A percentile compares a stretch with the other conserved stretches of the same genome.
These are phyloP conservation scores for Opisthocomus hoazin DNA, from an alignment of 2,113 vertebrate genomes.

Conservation along the genomic window DNA sequence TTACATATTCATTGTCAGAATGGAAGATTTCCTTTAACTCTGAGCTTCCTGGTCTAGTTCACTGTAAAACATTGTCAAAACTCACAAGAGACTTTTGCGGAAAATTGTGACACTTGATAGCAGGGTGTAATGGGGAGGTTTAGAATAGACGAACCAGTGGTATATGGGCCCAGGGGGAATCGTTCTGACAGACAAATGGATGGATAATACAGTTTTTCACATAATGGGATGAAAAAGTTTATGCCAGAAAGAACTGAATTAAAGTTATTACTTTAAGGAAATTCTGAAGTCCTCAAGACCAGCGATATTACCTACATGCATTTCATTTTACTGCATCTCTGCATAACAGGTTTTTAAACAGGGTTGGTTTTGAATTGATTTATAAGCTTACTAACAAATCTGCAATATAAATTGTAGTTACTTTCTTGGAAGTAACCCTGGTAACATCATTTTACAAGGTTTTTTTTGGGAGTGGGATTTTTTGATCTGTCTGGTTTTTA, in stretches of 20 bases:
- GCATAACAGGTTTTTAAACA: conserved; percentile 63
- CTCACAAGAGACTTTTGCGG: conserved; percentile 76
- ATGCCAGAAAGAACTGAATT: conserved; percentile 81
- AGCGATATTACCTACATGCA: conserved; percentile 45
- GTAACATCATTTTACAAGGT: conserved; percentile 12
- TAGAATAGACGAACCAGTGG: conserved; percentile 73
- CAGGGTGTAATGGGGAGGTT: conserved; percentile 75
- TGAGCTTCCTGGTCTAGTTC: conserved; percentile 78
- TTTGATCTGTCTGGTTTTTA: background rate
- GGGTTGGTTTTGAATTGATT: conserved; percentile 42
- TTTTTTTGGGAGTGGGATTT: background rate
- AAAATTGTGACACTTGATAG: conserved; percentile 82
- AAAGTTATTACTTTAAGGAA: conserved; percentile 79
- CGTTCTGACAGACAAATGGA: conserved; percentile 83
- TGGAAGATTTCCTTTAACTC: conserved; percentile 82
- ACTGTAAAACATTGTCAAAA: conserved; percentile 83
- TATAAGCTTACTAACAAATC: conserved; percentile 57
- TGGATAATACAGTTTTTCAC: conserved; percentile 82
- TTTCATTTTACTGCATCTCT: conserved; percentile 56
- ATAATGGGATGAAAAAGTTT: conserved; percentile 83
- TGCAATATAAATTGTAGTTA: conserved; percentile 44
- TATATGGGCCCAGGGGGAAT: conserved; percentile 76
- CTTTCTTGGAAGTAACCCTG: conserved; percentile 50
- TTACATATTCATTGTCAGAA: conserved; percentile 83
- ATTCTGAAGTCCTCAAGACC: conserved; percentile 73